Base-by-base conservation (phyloP, 2,113 vertebrate genomes). In the Saguinus imperator region DNA sequence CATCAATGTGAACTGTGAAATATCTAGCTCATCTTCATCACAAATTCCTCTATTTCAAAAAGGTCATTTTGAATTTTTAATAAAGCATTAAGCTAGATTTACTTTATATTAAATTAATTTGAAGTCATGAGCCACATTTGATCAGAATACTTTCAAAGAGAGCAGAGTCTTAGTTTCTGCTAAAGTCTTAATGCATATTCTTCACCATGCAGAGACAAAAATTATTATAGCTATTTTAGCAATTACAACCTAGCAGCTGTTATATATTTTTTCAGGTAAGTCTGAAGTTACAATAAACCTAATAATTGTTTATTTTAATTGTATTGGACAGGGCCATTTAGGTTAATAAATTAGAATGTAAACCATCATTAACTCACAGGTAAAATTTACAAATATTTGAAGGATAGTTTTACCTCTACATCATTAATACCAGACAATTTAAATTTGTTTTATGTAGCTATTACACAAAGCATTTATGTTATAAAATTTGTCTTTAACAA, bases 301-400 rank as follows among this genome's bases (percentile, higher is more conserved):
- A 96, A 96, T 68, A 43, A 80, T 77, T 52, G 61, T 57, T 87
- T 16, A 68, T 92, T 94, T 86, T 48, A 70, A 86, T 92, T 95
- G 94, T 77, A 96, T 93, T 97, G 68, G 17, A n/a, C 70, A 95
- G 83, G 58, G 3, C 6, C 81, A 94, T 70, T 95, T 96, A 91
- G 3, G 87, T 64, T 96, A 48, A 87, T 77, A 92, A 79, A 92
- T 96, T 96, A 92, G 43, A 90, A 83, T 12, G 55, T 58, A 81
- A 90, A 76, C 3, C 73, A 70, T 50, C 76, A 83, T 72, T 93
- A 95, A 92, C 6, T 57, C 45, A 86, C 2, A 66, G 61, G 58
- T 94, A 87, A 96, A 96, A 92, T 61, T 95, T 57, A 92, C 5
- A 2, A 84, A 50, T 80, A 92, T 84, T 37, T 95, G 50, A 94